Evolutionary conservation across 2,797 vertebrate species (phyloP).

Genomic region (Pseudochromis fuscus): DNA sequence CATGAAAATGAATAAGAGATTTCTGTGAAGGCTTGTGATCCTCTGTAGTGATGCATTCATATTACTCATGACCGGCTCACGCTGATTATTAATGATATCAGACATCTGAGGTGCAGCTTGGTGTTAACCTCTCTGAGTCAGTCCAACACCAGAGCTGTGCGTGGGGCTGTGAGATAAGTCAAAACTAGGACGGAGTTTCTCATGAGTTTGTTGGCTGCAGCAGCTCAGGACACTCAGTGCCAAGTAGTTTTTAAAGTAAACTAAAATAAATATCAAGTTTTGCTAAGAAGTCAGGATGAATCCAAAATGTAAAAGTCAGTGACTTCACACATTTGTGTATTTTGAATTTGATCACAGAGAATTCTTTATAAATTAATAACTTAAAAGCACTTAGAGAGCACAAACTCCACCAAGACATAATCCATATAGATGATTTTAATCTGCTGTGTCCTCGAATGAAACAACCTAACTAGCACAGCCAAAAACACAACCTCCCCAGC

Average conservation of each 20-base stretch:
- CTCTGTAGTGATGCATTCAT: conserved; percentile 17
- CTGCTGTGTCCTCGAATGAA: no score
- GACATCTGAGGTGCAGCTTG: conserved; percentile 50
- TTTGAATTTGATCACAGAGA: no score
- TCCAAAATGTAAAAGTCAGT: no score
- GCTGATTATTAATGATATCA: conserved; percentile 46
- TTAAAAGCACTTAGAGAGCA: no score
- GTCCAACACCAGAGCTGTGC: conserved; percentile 42
- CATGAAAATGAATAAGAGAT: background rate
- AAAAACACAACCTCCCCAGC: no score
- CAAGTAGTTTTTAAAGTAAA: background rate
- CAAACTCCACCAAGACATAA: no score
- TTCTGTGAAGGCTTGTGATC: background rate
- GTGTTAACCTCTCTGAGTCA: conserved; percentile 65
- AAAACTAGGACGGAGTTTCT: conserved; percentile 1
- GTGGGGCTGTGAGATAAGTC: conserved; percentile 41
- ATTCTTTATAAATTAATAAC: no score
- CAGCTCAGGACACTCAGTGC: background rate
- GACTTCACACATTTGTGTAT: no score
- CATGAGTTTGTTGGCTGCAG: background rate
- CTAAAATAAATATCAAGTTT: background rate
- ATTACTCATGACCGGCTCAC: conserved; percentile 30
- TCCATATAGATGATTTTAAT: no score
- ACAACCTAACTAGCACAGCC: no score
- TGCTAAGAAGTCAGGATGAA: no score